Conservation (phyloP, 2,113 vertebrate genomes). For the Heterotilapia buettikoferi region DNA sequence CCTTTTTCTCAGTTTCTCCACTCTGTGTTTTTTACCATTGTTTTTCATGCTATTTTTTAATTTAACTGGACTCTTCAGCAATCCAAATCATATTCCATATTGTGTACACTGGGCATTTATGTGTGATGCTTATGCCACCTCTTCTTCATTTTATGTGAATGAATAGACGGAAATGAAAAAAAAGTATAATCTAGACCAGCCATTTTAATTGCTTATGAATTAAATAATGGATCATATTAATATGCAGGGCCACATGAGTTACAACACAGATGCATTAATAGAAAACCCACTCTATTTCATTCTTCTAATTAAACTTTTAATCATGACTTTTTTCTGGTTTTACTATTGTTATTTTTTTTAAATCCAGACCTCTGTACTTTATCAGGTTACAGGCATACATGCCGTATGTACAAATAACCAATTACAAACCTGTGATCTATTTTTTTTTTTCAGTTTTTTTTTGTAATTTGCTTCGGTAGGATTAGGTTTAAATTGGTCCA, state of each 20-base stretch:
- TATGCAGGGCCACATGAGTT: constrained; percentile 43
- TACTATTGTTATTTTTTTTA: background rate
- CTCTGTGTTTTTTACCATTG: background rate
- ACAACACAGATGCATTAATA: constrained; percentile 41
- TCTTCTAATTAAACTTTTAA: constrained; percentile 61
- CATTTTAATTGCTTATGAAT: constrained; percentile 47
- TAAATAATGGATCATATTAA: constrained; percentile 44
- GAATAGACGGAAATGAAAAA: background rate
- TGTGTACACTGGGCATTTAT: background rate
- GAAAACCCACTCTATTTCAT: constrained; percentile 47
- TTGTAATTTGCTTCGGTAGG: background rate
- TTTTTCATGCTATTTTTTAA: background rate
- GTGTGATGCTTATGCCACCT: background rate
- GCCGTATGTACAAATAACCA: background rate
- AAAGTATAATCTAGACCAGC: constrained; percentile 2
- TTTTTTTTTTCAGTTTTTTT: background rate
- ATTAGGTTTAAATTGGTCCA: background rate
- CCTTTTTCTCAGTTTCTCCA: background rate
- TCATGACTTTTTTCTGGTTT: background rate
- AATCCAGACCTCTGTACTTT: constrained; percentile 21
- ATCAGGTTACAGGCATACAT: constrained; percentile 3
- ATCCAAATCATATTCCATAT: background rate
- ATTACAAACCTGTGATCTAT: background rate
- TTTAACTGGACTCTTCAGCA: background rate
- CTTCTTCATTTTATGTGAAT: background rate